Base-by-base conservation (phyloP, 2,797 vertebrate genomes). In the Mallotus villosus region DNA sequence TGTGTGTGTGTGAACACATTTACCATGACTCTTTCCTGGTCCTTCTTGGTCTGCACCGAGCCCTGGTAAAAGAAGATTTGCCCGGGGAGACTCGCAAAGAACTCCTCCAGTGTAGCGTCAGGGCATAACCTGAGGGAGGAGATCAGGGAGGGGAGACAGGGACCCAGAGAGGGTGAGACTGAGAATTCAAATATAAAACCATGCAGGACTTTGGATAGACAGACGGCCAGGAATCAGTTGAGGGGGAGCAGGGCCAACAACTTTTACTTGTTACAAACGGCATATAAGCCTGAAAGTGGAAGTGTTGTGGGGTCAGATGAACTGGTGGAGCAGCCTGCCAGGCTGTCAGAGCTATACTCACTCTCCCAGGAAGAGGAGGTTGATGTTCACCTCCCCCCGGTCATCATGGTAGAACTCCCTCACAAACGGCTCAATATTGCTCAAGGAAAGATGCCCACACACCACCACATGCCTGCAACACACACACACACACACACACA, bases 301-400 rank as follows among this genome's bases (percentile, higher is more conserved):
- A 1, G 32, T 34, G 32, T 34, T 8, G 32, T 6, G 32, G 32
- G 5, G 7, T 34, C 8, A 8, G 32, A 34, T 34, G 32, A 8
- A 25, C 21, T 14, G 9, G 17, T 51, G 49, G 8, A 49, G 46
- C 46, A 12, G 46, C 12, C 46, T 49, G 46, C 12, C 9, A 49
- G 46, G 14, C 46, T 14, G 49, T 51, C 32, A 34, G 32, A 34
- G 32, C 32, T 9, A 8, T 9, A 87, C 90, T 91, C 81, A 92
- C 88, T 92, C 87, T 81, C 87, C 89, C 12, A 92, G 73, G 71
- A 93, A 89, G 11, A 91, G 74, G 37, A 92, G 88, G 66, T 91
- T 85, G 0, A 73, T 84, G 66, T 85, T 84, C 74, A 85, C 78
- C 14, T 77, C 72, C 55, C 84, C 77, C 21, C 77, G 46, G 17